Percentiles rank a stretch among this genome's conserved stretches.
Evolutionary conservation across 2,113 vertebrate species (phyloP).

Genomic region (Gobius niger): DNA sequence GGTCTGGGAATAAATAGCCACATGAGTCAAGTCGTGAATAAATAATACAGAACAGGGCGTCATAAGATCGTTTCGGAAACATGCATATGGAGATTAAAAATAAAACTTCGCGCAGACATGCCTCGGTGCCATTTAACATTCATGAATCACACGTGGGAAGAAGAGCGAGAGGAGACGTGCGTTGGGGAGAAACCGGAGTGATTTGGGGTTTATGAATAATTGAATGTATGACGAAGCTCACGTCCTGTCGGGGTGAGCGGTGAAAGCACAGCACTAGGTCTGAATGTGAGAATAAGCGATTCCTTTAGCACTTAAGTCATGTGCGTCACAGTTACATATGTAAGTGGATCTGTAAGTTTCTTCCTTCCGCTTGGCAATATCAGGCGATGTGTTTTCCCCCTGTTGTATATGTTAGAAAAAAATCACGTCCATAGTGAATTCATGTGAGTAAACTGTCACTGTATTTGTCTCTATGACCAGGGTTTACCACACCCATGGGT

Average conservation of each 20-base stretch:
- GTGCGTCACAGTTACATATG: slow-evolving; percentile 3
- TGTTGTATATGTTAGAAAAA: no score
- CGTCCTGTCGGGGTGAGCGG: slow-evolving; percentile 22
- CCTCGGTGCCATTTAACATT: slow-evolving; percentile 32
- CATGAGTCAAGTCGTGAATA: background rate
- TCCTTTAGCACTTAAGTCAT: no score
- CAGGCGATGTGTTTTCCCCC: no score
- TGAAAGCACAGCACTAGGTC: slow-evolving; percentile 16
- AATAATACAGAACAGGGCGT: background rate
- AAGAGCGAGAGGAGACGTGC: slow-evolving; percentile 4
- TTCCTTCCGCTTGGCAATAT: no score
- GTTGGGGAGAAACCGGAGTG: slow-evolving; percentile 24
- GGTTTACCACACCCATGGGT: no score
- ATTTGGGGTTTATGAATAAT: slow-evolving; percentile 51
- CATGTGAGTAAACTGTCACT: no score
- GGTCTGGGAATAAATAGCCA: slow-evolving; percentile 4
- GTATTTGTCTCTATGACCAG: no score
- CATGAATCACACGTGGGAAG: slow-evolving; percentile 29
- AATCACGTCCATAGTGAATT: no score
- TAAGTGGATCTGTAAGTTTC: background rate
- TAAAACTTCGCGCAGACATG: background rate
- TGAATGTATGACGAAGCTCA: slow-evolving; percentile 30
- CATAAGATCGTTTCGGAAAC: background rate
- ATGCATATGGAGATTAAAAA: slow-evolving; percentile 24
- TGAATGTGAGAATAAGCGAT: background rate